Percentiles rank a stretch among this genome's conserved stretches.
Evolutionary conservation across 2,888 invertebrate genomes (phyloP).

Genomic region (Nomada fabriciana): DNA sequence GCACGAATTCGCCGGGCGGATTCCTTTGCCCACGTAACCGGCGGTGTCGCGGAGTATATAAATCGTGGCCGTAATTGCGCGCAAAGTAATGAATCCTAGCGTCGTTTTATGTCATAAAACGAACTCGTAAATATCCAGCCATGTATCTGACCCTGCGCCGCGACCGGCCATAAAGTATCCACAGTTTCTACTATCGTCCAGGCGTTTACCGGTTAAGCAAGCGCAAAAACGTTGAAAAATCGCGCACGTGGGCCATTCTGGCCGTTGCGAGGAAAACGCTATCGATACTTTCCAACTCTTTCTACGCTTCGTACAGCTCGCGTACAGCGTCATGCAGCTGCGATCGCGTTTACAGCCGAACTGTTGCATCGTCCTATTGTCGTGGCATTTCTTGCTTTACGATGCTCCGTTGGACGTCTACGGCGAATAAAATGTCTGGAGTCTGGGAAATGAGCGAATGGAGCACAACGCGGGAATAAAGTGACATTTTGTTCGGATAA

Average conservation of each 20-base stretch:
- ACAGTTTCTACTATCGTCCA: conserved; percentile 35
- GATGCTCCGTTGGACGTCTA: neutral
- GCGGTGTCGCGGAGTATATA: conserved; percentile 41
- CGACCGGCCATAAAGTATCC: conserved; percentile 44
- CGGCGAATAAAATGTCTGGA: neutral
- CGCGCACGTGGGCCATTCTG: neutral
- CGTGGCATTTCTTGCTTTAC: conserved; percentile 12
- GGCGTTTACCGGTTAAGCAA: conserved; percentile 23
- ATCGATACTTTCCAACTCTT: conserved; percentile 6
- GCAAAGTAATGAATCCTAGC: conserved; percentile 66
- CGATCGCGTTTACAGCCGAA: conserved; percentile 21
- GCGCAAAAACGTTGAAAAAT: conserved; percentile 43
- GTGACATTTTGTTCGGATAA: neutral
- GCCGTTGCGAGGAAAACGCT: conserved; percentile 6
- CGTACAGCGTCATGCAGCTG: neutral
- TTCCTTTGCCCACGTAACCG: neutral
- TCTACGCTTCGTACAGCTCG: too few relatives aligned
- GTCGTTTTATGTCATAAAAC: conserved; percentile 63
- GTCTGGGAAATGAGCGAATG: neutral
- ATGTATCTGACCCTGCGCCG: conserved; percentile 4
- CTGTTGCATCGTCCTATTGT: conserved; percentile 19
- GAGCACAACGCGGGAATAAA: neutral
- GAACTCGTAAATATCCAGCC: conserved; percentile 62
- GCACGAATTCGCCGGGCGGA: conserved; percentile 18
- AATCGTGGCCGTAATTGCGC: conserved; percentile 64